phyloP scores from a whole-genome alignment of 2,113 vertebrate species.

The Plestiodon gilberti region DNA sequence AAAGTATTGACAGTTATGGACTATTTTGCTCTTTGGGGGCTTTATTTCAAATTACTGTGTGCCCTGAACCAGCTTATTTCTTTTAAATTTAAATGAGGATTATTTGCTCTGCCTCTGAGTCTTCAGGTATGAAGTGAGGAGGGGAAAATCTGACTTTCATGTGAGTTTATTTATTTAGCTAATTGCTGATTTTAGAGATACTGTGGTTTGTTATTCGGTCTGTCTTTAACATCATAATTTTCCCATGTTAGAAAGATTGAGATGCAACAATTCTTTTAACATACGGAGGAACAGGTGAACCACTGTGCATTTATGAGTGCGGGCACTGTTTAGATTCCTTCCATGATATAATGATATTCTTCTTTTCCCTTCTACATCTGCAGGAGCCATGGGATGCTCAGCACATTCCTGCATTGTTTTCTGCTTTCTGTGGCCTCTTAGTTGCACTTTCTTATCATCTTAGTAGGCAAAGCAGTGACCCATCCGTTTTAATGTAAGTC shows the following conservation, averaged over 20 bases:
- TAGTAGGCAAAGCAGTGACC: conserved; percentile 97
- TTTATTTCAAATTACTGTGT: conserved; percentile 41
- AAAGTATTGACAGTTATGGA: conserved; percentile 13
- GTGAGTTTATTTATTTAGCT: conserved; percentile 14
- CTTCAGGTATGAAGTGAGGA: conserved; percentile 29
- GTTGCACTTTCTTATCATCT: conserved; percentile 95
- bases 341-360: conserved; percentile 32
- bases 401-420: conserved; percentile 94
- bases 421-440: conserved; percentile 94
- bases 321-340: background rate
- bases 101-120: conserved; percentile 20
- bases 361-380: conserved; percentile 36
- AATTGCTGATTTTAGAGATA: conserved; percentile 39
- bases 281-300: background rate
- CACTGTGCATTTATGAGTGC: background rate
- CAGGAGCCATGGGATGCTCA: conserved; percentile 96
- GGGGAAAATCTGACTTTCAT: conserved; percentile 4
- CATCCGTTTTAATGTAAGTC: conserved; percentile 90
- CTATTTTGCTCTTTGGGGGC: conserved; percentile 5
- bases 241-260: conserved; percentile 8
- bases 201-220: conserved; percentile 27
- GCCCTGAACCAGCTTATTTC: fast-evolving
- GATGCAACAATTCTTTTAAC: conserved; percentile 1
- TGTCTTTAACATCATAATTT: conserved; percentile 25
- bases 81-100: conserved; percentile 34